Evolutionary conservation across 2,113 vertebrate genomes (phyloP).

Genomic region (Zapus hudsonius): DNA sequence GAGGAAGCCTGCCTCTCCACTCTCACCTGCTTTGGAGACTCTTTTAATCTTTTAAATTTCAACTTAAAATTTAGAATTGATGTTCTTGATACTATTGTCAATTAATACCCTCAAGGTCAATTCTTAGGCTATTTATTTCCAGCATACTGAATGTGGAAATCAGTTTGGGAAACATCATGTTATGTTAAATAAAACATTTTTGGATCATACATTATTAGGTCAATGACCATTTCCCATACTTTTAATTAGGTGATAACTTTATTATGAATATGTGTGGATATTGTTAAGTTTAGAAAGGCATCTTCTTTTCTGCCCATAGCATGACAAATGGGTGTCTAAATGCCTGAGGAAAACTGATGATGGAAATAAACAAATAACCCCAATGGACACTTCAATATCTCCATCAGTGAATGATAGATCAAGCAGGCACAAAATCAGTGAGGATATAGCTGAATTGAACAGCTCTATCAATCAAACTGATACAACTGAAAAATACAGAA

Average conservation of each 20-base stretch:
- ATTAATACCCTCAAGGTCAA: background rate
- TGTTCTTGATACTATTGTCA: background rate
- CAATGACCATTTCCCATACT: background rate
- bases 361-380: background rate
- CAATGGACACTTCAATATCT: background rate
- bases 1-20: background rate
- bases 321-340: background rate
- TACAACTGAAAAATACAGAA: background rate
- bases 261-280: background rate
- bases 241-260: background rate
- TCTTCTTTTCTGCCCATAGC: background rate
- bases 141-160: background rate
- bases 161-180: background rate
- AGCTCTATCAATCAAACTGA: background rate
- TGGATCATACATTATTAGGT: background rate
- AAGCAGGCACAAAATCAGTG: background rate
- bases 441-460: background rate
- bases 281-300: background rate
- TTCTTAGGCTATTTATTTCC: background rate
- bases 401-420: background rate
- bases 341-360: background rate
- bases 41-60: background rate
- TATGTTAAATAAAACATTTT: no score
- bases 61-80: background rate
- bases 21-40: no score